These are phyloP conservation scores for Fulmarus glacialis DNA, from an alignment of 2,113 vertebrate genomes.

Conservation along the genomic window DNA sequence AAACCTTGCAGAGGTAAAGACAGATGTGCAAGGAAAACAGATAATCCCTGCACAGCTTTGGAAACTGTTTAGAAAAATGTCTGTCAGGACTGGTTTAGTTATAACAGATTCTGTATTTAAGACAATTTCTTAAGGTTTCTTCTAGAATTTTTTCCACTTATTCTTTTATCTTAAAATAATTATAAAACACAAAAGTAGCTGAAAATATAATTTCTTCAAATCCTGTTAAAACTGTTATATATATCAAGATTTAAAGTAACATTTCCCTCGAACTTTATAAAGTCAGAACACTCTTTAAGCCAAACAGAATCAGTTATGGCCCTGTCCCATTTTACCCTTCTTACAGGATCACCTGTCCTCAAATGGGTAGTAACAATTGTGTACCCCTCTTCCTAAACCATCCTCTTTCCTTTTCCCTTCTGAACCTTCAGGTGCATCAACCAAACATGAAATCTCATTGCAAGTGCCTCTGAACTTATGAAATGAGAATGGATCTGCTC, in stretches of 20 bases:
- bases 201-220: neutral
- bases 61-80: neutral
- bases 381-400: neutral
- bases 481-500: neutral
- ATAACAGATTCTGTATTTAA: neutral
- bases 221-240: neutral
- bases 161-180: neutral
- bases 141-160: neutral
- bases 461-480: neutral
- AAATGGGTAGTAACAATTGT: neutral
- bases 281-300: neutral
- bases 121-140: neutral
- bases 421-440: neutral
- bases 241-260: neutral
- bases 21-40: neutral
- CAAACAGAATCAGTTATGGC: neutral
- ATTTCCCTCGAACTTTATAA: neutral
- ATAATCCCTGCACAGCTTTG: neutral
- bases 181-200: neutral
- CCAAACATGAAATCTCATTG: neutral
- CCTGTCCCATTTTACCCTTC: neutral
- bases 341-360: neutral
- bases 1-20: neutral
- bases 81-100: neutral
- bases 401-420: neutral